phyloP scores from a whole-genome alignment of 35 echinoderm and acorn worm species.

The Ptychodera flava region DNA sequence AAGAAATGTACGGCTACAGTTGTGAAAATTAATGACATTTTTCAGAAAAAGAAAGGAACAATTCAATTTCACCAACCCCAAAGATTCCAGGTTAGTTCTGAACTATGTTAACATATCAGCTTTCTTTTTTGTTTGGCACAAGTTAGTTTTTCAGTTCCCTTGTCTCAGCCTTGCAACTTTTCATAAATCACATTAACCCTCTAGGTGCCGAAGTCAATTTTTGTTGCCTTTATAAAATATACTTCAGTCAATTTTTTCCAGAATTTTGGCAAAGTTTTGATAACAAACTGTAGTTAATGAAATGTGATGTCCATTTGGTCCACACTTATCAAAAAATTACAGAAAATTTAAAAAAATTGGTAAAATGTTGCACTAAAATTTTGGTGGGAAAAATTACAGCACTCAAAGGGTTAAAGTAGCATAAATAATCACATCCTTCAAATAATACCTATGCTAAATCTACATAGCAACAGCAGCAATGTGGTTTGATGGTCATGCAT shows the following conservation, averaged over 20 bases:
- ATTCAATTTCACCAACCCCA: conserved; percentile 92
- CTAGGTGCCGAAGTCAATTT: no score
- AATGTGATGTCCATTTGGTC: no score
- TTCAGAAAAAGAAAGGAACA: conserved; percentile 55
- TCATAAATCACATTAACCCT: not conserved
- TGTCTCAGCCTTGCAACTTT: not conserved
- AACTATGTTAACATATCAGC: not conserved
- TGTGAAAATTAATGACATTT: conserved; percentile 37
- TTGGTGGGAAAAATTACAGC: no score
- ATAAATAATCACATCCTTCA: not conserved
- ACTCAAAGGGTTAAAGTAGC: no score
- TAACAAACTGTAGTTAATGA: no score
- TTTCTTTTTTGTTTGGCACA: not conserved
- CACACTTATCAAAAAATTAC: no score
- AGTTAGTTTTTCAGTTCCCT: not conserved
- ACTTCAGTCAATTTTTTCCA: no score
- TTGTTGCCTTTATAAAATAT: no score
- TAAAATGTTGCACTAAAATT: no score
- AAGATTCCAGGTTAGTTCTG: conserved; percentile 66
- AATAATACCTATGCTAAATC: not conserved
- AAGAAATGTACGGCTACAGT: conserved; percentile 28
- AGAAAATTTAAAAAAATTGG: no score
- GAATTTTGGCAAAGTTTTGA: no score
- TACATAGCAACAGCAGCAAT: not conserved
- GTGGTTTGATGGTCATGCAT: no score